A percentile compares a stretch with the other conserved stretches of the same genome.
phyloP scores from a whole-genome alignment of 2,113 vertebrate genomes.

The Ciconia stormi region DNA sequence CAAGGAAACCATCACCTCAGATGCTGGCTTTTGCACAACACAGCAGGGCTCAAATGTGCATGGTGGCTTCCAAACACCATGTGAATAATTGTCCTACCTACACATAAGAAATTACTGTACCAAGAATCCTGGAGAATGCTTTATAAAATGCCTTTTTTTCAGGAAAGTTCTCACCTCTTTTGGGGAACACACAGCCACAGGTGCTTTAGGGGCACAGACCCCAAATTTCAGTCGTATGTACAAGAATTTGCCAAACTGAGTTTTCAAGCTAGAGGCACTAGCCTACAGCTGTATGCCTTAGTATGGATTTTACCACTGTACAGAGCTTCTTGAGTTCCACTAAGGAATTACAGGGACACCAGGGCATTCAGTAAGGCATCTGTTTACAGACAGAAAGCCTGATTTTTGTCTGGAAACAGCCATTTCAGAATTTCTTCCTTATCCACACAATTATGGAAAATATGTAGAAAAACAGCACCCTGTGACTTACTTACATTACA shows the following conservation, averaged over 20 bases:
- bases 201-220: not conserved
- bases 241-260: not conserved
- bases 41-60: not conserved
- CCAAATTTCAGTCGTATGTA: not conserved
- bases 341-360: not conserved
- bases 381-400: not conserved
- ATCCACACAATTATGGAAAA: not conserved
- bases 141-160: not conserved
- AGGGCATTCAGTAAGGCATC: not conserved
- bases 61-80: not conserved
- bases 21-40: not conserved
- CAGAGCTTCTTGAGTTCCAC: not conserved
- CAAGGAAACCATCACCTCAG: not conserved
- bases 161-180: not conserved
- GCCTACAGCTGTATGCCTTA: not conserved
- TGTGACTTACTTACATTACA: constrained; percentile 15
- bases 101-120: not conserved
- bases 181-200: not conserved
- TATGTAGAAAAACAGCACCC: not conserved
- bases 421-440: constrained; percentile 10
- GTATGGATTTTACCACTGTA: not conserved
- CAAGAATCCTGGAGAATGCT: not conserved
- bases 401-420: not conserved
- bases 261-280: not conserved
- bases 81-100: not conserved